Evolutionary conservation across 1,140 invertebrate species (phyloP).

Genomic region (Trichogramma pretiosum): DNA sequence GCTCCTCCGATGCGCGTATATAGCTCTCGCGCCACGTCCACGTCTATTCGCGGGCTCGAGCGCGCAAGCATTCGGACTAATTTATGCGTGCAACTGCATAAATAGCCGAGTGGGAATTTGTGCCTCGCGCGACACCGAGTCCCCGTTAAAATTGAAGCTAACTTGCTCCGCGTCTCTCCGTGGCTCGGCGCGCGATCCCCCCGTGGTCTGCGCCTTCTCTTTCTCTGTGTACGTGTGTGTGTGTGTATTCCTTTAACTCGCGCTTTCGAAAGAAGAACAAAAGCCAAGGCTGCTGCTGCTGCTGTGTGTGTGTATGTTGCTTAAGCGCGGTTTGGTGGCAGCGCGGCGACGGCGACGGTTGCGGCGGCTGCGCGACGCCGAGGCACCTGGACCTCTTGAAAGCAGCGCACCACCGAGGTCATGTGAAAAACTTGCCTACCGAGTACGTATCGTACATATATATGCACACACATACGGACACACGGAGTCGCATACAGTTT

Average conservation of each 20-base stretch:
- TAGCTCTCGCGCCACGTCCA: too few species aligned
- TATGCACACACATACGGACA: not conserved
- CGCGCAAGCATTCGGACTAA: not conserved
- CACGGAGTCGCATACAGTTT: not conserved
- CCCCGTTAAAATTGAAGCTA: constrained; percentile 9
- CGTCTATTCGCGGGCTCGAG: constrained; percentile 7
- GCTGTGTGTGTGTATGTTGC: too few species aligned
- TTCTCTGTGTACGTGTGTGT: too few species aligned
- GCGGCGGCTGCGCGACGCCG: not conserved
- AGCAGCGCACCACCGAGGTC: constrained; percentile 10
- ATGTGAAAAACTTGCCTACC: constrained; percentile 1
- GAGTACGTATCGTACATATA: not conserved
- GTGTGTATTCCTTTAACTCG: too few species aligned
- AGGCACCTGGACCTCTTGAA: not conserved
- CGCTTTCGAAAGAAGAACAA: not conserved
- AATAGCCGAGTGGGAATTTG: constrained; percentile 4
- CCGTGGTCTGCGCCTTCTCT: too few species aligned
- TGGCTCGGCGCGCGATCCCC: not conserved
- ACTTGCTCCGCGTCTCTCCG: not conserved
- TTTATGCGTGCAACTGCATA: constrained; percentile 12
- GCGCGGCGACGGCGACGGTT: not conserved
- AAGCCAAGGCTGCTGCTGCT: not conserved
- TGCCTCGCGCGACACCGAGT: not conserved
- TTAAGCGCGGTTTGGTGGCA: too few species aligned
- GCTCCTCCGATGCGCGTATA: too few species aligned